These are phyloP conservation scores for Aplysia californica DNA, from an alignment of 1,140 invertebrate species.

Conservation along the genomic window DNA sequence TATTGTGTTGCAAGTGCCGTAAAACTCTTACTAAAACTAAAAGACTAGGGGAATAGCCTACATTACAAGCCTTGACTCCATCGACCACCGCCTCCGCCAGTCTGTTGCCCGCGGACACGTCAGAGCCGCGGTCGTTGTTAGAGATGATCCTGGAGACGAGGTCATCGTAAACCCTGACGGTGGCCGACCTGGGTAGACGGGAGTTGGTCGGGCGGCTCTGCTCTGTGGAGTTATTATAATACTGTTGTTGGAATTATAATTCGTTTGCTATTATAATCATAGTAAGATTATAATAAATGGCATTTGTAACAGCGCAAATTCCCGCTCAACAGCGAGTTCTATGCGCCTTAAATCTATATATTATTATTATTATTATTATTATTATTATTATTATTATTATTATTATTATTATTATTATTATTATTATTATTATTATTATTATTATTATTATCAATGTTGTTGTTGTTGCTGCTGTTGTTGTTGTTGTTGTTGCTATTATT, in stretches of 20 bases:
- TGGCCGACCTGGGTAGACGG: neutral
- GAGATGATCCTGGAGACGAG: neutral
- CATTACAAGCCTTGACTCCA: neutral
- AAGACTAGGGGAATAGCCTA: no score
- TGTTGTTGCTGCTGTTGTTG: no score
- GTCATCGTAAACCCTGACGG: slow-evolving; percentile 2
- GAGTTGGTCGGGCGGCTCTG: slow-evolving; percentile 1
- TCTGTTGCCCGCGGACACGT: neutral
- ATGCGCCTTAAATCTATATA: no score
- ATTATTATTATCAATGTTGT: no score
- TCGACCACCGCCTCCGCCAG: slow-evolving; percentile 3
- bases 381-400: no score
- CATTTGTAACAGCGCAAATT: neutral
- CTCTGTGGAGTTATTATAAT: neutral
- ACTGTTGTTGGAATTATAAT: neutral
- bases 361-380: no score
- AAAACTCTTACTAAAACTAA: no score
- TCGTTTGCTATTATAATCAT: neutral
- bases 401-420: no score
- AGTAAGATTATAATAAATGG: neutral
- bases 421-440: no score
- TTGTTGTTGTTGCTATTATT: no score
- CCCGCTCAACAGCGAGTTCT: neutral
- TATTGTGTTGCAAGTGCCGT: no score
- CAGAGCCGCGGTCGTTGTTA: neutral